Conservation (phyloP, 2,113 vertebrate genomes). For the Cyanoramphus novaezelandiae region DNA sequence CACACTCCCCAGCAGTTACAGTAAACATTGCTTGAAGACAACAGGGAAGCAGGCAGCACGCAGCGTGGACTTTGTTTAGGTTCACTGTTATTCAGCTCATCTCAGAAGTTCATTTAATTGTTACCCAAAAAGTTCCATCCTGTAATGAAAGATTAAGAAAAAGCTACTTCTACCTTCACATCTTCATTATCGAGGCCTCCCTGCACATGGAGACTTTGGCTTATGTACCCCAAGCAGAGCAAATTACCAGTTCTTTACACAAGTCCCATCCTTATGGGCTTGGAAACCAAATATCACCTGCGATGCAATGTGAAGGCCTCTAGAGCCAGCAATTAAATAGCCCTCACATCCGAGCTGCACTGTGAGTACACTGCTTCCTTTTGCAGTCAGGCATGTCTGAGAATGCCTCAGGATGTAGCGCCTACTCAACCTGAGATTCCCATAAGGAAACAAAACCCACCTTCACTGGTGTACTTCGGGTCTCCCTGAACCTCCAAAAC, state of each 20-base stretch:
- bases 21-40: conserved; percentile 34
- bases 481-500: background rate
- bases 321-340: background rate
- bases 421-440: background rate
- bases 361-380: background rate
- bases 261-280: background rate
- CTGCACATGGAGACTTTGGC: background rate
- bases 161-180: background rate
- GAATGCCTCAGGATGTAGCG: background rate
- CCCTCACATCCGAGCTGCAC: background rate
- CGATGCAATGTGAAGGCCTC: rapidly evolving
- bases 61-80: conserved; percentile 17
- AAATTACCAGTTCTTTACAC: background rate
- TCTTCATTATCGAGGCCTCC: background rate
- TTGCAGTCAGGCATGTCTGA: background rate
- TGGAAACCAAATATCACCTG: background rate
- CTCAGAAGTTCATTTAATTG: conserved; percentile 46
- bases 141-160: background rate
- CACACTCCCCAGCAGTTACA: conserved; percentile 27
- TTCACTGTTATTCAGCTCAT: conserved; percentile 48
- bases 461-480: background rate
- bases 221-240: background rate
- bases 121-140: conserved; percentile 4
- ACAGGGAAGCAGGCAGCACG: conserved; percentile 18
- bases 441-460: background rate